Percentiles rank a stretch among this genome's conserved stretches.
Evolutionary conservation across 2,113 vertebrate genomes (phyloP).

Genomic region (Beaufortia kweichowensis): DNA sequence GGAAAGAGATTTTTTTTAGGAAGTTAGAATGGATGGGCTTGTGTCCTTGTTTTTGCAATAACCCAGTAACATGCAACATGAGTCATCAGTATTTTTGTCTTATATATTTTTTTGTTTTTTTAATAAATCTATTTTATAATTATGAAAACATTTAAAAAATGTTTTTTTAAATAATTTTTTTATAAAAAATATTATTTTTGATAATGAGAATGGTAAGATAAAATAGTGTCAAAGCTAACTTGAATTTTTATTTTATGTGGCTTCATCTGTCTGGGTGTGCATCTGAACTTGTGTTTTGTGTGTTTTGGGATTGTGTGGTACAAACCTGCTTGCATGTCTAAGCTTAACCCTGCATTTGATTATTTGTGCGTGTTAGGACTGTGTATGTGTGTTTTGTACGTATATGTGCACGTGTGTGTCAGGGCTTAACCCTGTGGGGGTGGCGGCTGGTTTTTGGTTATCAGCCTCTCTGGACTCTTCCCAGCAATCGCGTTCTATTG

Average conservation of each 20-base stretch:
- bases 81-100: not conserved
- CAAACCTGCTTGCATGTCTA: not conserved
- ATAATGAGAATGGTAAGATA: too few species aligned
- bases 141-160: too few species aligned
- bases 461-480: constrained; percentile 72
- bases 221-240: not conserved
- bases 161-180: too few species aligned
- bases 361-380: not conserved
- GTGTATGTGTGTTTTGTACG: constrained; percentile 39
- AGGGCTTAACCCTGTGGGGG: constrained; percentile 40
- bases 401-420: constrained; percentile 49
- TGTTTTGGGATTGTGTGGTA: not conserved
- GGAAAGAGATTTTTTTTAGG: too few species aligned
- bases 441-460: constrained; percentile 55
- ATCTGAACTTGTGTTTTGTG: not conserved
- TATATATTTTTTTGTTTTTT: too few species aligned
- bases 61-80: not conserved
- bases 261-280: not conserved
- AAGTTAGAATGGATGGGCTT: not conserved
- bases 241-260: too few species aligned
- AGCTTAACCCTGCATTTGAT: not conserved
- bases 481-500: constrained; percentile 74
- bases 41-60: not conserved
- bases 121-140: too few species aligned
- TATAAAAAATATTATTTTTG: too few species aligned